Percentiles rank a stretch among this genome's conserved stretches.
phyloP scores from a whole-genome alignment of 2,113 vertebrate species.

The Calidris pugnax region DNA sequence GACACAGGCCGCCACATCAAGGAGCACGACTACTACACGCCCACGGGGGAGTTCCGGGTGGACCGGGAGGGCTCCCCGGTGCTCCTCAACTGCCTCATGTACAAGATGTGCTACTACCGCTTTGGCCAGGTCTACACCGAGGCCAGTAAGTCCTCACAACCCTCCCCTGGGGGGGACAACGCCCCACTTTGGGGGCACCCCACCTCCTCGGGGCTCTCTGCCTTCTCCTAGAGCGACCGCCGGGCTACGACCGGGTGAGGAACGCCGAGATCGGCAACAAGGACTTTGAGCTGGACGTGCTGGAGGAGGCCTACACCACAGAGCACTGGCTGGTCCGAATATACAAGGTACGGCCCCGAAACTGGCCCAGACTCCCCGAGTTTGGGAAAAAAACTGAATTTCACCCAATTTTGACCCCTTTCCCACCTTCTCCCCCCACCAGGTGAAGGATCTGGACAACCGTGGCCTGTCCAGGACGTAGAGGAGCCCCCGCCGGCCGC shows the following conservation, averaged over 20 bases:
- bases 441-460: constrained; percentile 98
- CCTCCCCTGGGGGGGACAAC: rapidly evolving
- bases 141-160: constrained; percentile 87
- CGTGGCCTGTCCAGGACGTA: constrained; percentile 95
- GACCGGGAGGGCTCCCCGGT: constrained; percentile 95
- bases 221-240: constrained; percentile 88
- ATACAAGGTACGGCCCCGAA: constrained; percentile 86
- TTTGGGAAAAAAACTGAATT: rapidly evolving
- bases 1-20: constrained; percentile 96
- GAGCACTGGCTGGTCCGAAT: constrained; percentile 99
- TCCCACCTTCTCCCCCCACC: not conserved
- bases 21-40: constrained; percentile 98
- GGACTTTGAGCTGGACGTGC: constrained; percentile 96
- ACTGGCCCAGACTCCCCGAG: rapidly evolving
- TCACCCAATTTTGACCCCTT: rapidly evolving
- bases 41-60: constrained; percentile 95
- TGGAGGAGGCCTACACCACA: constrained; percentile 98
- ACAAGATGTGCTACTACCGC: constrained; percentile 99
- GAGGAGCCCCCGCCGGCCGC: constrained; percentile 1
- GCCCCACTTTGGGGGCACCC: rapidly evolving
- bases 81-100: constrained; percentile 99
- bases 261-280: constrained; percentile 99
- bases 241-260: constrained; percentile 94
- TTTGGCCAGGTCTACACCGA: constrained; percentile 99
- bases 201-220: rapidly evolving